Evolutionary conservation across 2,113 vertebrate species (phyloP), one percentile per base, ranked within the genome.

Genomic region (Oxyruncus cristatus): DNA sequence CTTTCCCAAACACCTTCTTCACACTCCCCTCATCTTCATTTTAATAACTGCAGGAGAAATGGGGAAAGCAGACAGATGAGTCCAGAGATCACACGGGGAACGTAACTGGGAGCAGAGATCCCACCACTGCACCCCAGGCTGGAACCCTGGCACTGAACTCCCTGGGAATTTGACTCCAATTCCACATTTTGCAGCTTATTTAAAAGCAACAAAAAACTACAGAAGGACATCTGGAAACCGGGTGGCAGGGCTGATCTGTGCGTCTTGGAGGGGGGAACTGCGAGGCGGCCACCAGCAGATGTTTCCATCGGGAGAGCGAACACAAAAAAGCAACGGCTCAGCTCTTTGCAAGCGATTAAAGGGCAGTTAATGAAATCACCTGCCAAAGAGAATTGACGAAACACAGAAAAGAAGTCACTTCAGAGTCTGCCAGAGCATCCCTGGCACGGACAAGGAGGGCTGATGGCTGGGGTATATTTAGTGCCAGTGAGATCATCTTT

Each of bases 381-480:
- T 91, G 92, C 77, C 59, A 82, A 11, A 1, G 11, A 75, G 95
- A 90, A 94, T 66, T 58, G 94, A 91, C 73, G 80, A 86, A 92
- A 94, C 75, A 95, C 79, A 85, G 95, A 95, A 82, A 92, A 87
- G 8, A 89, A 96, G 94, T 92, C 91, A 88, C 10, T 2, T 81
- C 67, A 22, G 92, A 90, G 82, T 14, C 92, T 95, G 94, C 89
- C 91, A 96, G 93, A 89, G 85, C 85, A 92, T 95, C 95, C 68
- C 93, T 96, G 95, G 96, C 96, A 97, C 17, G 11, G 55, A 17
- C 89, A 49, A 62, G 46, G 52, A n/a, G 92, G 49, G 37, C 95
- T 95, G 92, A 77, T 88, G 93, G 89, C 92, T 85, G 83, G 46
- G 87, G 78, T 96, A 97, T 75, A 97, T 97, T 97, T 97, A 94